These are phyloP conservation scores for Parnassius mnemosyne DNA, from an alignment of 2,888 invertebrate species.

Conservation along the genomic window DNA sequence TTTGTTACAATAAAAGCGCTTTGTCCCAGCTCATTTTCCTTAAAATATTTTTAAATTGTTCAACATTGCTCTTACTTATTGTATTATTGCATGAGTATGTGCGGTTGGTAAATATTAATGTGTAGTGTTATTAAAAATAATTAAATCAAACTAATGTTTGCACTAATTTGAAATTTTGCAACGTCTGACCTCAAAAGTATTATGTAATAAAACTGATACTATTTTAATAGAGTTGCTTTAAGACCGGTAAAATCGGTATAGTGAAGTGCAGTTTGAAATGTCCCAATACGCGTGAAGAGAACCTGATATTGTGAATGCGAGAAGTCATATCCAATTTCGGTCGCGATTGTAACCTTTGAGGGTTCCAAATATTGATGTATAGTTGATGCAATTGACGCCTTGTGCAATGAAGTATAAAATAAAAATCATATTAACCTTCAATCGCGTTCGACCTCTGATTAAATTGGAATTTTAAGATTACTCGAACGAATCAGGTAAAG, in stretches of 20 bases:
- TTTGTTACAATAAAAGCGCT: conserved; percentile 54
- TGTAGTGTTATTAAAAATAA: conserved; percentile 38
- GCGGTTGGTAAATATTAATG: conserved; percentile 37
- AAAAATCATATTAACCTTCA: conserved; percentile 34
- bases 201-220: conserved; percentile 54
- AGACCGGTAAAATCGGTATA: conserved; percentile 30
- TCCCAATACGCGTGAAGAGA: conserved; percentile 21
- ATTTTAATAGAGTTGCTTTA: conserved; percentile 40
- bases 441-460: conserved; percentile 31
- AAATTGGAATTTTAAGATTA: conserved; percentile 23
- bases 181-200: conserved; percentile 49
- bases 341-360: conserved; percentile 27
- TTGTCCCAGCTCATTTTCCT: conserved; percentile 39
- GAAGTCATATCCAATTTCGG: conserved; percentile 25
- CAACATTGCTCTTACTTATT: conserved; percentile 21
- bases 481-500: conserved; percentile 3
- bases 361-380: conserved; percentile 29
- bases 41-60: conserved; percentile 28
- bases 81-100: conserved; percentile 34
- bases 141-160: conserved; percentile 38
- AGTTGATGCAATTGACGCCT: conserved; percentile 35
- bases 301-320: conserved; percentile 21
- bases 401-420: conserved; percentile 33
- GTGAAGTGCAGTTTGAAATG: conserved; percentile 23
- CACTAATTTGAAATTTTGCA: conserved; percentile 54